Percentiles rank a stretch among this genome's conserved stretches.
These are phyloP conservation scores for Halesus radiatus DNA, from an alignment of 1,140 invertebrate genomes.

Conservation along the genomic window DNA sequence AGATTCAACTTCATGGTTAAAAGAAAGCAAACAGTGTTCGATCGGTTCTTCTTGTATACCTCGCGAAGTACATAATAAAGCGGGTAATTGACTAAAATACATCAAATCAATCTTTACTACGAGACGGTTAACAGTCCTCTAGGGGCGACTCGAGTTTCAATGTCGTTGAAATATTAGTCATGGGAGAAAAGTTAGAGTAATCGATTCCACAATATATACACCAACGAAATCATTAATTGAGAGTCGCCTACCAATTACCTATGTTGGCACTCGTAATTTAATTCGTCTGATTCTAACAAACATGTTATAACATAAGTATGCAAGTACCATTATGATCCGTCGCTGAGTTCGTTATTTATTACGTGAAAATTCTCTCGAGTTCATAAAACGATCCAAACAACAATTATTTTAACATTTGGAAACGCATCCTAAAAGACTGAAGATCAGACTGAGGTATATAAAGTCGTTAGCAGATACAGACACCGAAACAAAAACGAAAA, in stretches of 20 bases:
- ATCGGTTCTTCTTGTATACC: no score
- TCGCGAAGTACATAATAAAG: no score
- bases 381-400: not conserved
- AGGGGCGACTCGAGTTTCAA: not conserved
- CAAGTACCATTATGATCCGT: no score
- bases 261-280: no score
- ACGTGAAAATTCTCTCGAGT: no score
- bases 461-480: not conserved
- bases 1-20: not conserved
- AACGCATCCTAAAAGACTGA: not conserved
- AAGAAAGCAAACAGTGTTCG: no score
- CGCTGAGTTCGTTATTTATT: no score
- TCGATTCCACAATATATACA: not conserved
- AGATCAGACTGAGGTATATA: not conserved
- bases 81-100: no score
- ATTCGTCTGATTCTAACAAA: no score
- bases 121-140: not conserved
- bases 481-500: slow-evolving; percentile 5
- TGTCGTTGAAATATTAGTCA: not conserved
- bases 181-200: not conserved
- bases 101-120: not conserved
- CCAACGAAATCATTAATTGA: no score
- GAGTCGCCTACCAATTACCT: no score
- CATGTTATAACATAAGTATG: no score
- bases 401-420: slow-evolving; percentile 12